Evolutionary conservation across 1,140 invertebrate species (phyloP), one percentile per base, ranked within the genome.

Genomic region (Paramacrobiotus metropolitanus): DNA sequence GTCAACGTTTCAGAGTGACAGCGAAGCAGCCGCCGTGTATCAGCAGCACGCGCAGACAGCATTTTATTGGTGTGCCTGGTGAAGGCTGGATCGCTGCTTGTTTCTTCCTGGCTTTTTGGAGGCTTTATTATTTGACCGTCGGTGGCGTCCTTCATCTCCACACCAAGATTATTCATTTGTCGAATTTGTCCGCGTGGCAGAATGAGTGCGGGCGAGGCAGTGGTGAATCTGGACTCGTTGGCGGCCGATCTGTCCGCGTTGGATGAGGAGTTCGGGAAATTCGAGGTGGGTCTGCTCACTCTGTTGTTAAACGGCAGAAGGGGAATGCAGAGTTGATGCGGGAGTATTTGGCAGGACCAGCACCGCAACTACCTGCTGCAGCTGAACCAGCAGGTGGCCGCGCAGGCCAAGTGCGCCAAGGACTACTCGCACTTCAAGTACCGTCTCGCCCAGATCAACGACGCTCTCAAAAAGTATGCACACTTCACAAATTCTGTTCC

Each of bases 381-480:
- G 73, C 76, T 93, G 63, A 85, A 88, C 68, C 82, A 88, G 74
- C 75, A 93, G 40, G 77, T 81, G 31, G 81, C 82, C 66, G 73
- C 86, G 20, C 89, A 94, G 74, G 80, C 82, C 70, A 84, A 87
- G 82, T 92, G 87, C 75, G 74, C 86, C 48, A 84, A 85, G 70
- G 84, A 86, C 68, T 81, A 93, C 64, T 79, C 79, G 63, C 89
- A 94, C 75, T 89, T 93, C 71, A 80, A 82, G 63, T 93, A 93
- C 75, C 79, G 87, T 59, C 81, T 93, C 74, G 80, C 80, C 64
- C 77, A 86, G 68, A 87, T 94, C 67, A 77, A 75, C 44, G 81
- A 81, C 68, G 80, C 82, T 28, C 68, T 93, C 28, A 83, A 84
- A 78, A 81, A 81, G 87, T 89, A 75, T 63, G 63, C 65, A n/a